Evolutionary conservation across 2,797 vertebrate species (phyloP).

Genomic region (Poeciliopsis turneri): DNA sequence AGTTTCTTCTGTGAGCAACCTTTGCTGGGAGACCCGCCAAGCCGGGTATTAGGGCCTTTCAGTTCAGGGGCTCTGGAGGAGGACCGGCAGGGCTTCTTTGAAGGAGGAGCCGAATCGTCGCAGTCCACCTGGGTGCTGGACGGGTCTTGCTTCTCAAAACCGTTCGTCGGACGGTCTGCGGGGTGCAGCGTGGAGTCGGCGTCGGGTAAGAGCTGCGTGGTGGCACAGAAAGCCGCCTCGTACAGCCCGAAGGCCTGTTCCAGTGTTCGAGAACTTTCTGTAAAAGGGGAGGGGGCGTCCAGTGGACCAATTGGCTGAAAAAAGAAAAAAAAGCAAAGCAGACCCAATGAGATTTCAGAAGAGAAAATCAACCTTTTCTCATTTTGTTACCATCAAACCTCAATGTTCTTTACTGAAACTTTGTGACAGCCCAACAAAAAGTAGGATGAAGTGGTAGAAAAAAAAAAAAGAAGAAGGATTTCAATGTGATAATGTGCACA

Average conservation of each 20-base stretch:
- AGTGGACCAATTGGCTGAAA: constrained; percentile 52
- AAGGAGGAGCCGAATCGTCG: constrained; percentile 21
- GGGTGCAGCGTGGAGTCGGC: constrained; percentile 39
- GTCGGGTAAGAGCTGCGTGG: constrained; percentile 50
- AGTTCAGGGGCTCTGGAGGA: constrained; percentile 18
- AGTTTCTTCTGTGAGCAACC: constrained; percentile 32
- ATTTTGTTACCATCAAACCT: neutral
- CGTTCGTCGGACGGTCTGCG: constrained; percentile 26
- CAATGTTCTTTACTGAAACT: neutral
- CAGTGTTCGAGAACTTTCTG: constrained; percentile 52
- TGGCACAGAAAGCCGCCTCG: constrained; percentile 61
- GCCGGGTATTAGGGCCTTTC: constrained; percentile 18
- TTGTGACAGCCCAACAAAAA: neutral
- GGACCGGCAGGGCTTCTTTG: constrained; percentile 59
- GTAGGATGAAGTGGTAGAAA: neutral
- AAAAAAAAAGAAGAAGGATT: neutral
- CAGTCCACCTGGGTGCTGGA: constrained; percentile 48
- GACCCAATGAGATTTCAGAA: neutral
- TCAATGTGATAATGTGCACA: neutral
- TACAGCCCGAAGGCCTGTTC: constrained; percentile 69
- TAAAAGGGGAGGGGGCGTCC: constrained; percentile 46
- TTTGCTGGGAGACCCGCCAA: constrained; percentile 36
- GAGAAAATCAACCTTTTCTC: neutral
- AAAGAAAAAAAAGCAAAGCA: neutral
- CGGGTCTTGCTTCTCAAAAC: constrained; percentile 68